Base-by-base conservation (phyloP, 2,113 vertebrate genomes). In the Columba janthina region DNA sequence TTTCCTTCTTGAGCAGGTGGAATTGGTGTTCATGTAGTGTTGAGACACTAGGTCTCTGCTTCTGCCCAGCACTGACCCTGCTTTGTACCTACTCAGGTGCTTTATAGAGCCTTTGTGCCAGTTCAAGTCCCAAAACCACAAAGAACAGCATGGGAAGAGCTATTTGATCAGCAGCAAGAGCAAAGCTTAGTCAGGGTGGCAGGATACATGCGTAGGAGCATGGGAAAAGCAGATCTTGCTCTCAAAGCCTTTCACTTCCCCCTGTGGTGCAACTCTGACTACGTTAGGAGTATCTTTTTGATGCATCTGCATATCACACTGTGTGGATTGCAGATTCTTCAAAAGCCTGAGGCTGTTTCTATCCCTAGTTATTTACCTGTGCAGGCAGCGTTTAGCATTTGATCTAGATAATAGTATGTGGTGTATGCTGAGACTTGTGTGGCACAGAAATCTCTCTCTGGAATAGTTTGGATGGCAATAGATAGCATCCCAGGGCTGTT, bases 341-440 rank as follows among this genome's bases (percentile, higher is more conserved):
- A 75, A 69, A 75, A 86, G 73, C 83, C 73, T 38, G 14, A 26
- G 51, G 15, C 70, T 91, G 62, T 67, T 77, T 83, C 26, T 56
- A 62, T 82, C 36, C 46, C 71, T 74, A 21, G 42, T 88, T 95
- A 76, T 83, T 88, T 93, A 89, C 81, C 91, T 93, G 93, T 58
- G 70, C 85, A 89, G 81, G 58, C 66, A 91, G 58, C 29, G 22
- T 72, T 95, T 70, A 88, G 46, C 81, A 89, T 93, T 89, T 85
- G 78, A 90, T 91, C 64, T 73, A 82, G 40, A 61, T 95, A 83
- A 87, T 57, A 38, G 40, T 28, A 17, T 67, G 42, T 46, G 38
- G 60, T 67, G 90, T 80, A 91, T 64, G 51, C 79, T 80, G 82
- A 76, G 58, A 42, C 85, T 90, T 75, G 20, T 0, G 21, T 60